These are phyloP conservation scores for Limnephilus rhombicus DNA, from an alignment of 2,888 invertebrate genomes.

Conservation along the genomic window DNA sequence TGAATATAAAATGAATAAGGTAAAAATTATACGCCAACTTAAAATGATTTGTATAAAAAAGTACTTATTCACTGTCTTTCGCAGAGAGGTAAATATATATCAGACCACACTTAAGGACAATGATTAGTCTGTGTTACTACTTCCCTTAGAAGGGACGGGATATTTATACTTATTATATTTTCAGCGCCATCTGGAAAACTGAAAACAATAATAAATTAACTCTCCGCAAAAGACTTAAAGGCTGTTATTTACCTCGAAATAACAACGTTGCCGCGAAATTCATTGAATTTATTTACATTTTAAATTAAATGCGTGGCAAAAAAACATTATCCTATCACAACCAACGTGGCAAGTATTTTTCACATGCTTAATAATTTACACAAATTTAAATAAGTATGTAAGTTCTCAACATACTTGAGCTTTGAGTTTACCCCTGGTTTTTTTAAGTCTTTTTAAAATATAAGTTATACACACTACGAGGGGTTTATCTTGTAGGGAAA, in stretches of 20 bases:
- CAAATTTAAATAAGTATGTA: not conserved
- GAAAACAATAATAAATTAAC: not conserved
- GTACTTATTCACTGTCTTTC: not conserved
- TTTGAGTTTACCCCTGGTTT: not conserved
- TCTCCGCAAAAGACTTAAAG: not conserved
- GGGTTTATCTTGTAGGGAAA: not conserved
- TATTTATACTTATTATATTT: not conserved
- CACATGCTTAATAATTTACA: not conserved
- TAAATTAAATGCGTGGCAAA: not conserved
- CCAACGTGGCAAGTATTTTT: not conserved
- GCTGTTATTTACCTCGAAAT: not conserved
- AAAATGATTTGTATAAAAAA: no score
- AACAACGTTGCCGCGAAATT: not conserved
- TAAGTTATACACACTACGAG: not conserved
- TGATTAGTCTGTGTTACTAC: not conserved
- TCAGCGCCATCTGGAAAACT: not conserved
- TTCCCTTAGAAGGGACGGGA: no score
- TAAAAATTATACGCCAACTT: no score
- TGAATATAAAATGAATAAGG: no score
- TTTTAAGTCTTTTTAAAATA: conserved; percentile 17
- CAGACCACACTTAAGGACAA: not conserved
- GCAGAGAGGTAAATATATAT: not conserved
- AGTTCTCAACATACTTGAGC: not conserved
- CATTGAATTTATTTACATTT: not conserved
- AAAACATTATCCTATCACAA: not conserved